phyloP scores from a whole-genome alignment of 2,113 vertebrate species.

The Epinephelus lanceolatus region DNA sequence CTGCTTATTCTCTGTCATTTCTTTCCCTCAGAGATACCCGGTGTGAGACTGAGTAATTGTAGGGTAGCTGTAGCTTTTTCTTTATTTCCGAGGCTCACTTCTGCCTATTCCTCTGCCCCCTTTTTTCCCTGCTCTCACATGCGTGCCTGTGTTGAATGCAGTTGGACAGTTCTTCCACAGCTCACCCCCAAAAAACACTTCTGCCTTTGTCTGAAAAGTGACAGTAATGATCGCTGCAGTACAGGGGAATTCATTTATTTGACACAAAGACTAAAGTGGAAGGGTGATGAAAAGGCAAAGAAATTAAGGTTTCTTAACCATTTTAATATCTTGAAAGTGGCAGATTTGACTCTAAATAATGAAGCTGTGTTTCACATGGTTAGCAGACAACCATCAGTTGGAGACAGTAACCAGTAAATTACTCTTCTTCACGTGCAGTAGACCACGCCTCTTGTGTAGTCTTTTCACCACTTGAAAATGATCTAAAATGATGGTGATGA shows the following conservation, averaged over 20 bases:
- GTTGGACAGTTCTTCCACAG: constrained; percentile 5
- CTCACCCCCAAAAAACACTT: not conserved
- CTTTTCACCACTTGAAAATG: not conserved
- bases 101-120: not conserved
- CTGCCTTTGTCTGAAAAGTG: constrained; percentile 47
- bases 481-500: not conserved
- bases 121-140: not conserved
- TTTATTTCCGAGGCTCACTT: constrained; percentile 36
- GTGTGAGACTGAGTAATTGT: constrained; percentile 56
- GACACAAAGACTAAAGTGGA: not conserved
- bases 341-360: constrained; percentile 32
- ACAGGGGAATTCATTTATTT: constrained; percentile 34
- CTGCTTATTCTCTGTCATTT: constrained; percentile 33
- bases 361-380: constrained; percentile 2
- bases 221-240: constrained; percentile 30
- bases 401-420: not conserved
- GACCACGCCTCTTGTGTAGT: not conserved
- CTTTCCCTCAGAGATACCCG: constrained; percentile 30
- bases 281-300: constrained; percentile 8
- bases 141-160: constrained; percentile 24
- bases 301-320: constrained; percentile 4
- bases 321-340: constrained; percentile 23
- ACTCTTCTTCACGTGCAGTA: not conserved
- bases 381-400: not conserved
- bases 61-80: constrained; percentile 29